Conservation (phyloP, 2,797 vertebrate genomes). For the Coracias cyanogaster region DNA sequence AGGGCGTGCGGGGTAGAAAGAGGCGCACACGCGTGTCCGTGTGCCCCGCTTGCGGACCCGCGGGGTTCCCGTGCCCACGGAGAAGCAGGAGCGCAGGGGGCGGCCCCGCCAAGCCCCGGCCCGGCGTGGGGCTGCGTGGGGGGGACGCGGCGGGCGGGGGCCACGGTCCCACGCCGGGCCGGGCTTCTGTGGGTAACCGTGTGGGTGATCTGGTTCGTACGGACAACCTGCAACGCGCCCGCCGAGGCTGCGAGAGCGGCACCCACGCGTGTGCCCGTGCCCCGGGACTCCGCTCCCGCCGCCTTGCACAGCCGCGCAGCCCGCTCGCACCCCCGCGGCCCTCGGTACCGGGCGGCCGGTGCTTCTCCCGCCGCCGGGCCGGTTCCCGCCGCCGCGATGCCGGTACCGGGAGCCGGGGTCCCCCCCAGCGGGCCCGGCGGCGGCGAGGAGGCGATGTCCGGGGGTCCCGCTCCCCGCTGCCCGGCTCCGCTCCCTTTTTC, state of each 20-base stretch:
- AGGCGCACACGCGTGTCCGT: neutral
- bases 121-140: neutral
- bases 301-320: neutral
- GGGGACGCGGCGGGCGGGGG: neutral
- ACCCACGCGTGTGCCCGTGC: fast-evolving
- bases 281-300: neutral
- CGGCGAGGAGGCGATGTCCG: neutral
- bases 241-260: neutral
- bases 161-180: neutral
- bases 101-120: neutral
- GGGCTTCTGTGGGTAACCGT: fast-evolving
- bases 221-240: fast-evolving
- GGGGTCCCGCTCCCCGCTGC: neutral
- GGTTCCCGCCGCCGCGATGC: neutral
- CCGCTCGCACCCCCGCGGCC: neutral
- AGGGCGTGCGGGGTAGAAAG: too few relatives aligned
- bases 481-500: neutral
- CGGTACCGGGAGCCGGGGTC: neutral
- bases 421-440: neutral
- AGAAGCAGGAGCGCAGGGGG: neutral
- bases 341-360: neutral
- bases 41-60: neutral
- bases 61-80: neutral
- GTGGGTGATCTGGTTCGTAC: fast-evolving
- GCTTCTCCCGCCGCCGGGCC: neutral